Percentiles rank a stretch among this genome's conserved stretches.
Conservation (phyloP, 1,140 invertebrate species). For the Onthophagus taurus region DNA sequence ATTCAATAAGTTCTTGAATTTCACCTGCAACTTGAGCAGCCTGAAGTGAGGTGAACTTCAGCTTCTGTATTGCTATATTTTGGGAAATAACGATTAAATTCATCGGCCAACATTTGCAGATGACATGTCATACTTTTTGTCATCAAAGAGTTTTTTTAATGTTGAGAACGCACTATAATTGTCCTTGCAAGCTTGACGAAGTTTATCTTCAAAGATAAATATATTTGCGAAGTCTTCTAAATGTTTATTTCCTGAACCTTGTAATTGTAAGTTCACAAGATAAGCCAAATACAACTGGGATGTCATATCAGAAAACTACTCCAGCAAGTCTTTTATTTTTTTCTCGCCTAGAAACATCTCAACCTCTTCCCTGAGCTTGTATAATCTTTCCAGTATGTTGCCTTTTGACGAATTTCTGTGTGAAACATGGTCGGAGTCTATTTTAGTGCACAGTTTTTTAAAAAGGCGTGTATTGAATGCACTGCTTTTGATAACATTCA, state of each 20-base stretch:
- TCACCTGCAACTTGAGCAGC: too few species aligned
- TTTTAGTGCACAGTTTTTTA: constrained; percentile 22
- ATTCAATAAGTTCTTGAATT: too few species aligned
- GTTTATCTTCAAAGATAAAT: not conserved
- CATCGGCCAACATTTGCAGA: too few species aligned
- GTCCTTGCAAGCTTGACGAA: not conserved
- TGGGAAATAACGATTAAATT: too few species aligned
- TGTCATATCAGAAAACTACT: not conserved
- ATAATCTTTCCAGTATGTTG: constrained; percentile 23
- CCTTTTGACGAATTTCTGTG: constrained; percentile 26
- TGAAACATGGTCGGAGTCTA: constrained; percentile 24
- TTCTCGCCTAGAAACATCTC: constrained; percentile 2
- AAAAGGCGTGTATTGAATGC: constrained; percentile 28
- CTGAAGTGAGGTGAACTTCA: too few species aligned
- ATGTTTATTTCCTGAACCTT: not conserved
- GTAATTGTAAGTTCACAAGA: not conserved
- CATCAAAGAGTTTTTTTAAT: not conserved
- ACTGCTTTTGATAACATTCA: constrained; percentile 31
- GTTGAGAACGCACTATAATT: not conserved
- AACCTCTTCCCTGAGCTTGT: constrained; percentile 21
- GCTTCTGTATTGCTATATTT: too few species aligned
- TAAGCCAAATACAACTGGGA: not conserved
- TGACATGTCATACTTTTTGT: too few species aligned
- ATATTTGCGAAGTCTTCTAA: not conserved
- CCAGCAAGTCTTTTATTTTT: not conserved